Evolutionary conservation across 2,797 vertebrate genomes (phyloP).

Genomic region (Scyliorhinus canicula): DNA sequence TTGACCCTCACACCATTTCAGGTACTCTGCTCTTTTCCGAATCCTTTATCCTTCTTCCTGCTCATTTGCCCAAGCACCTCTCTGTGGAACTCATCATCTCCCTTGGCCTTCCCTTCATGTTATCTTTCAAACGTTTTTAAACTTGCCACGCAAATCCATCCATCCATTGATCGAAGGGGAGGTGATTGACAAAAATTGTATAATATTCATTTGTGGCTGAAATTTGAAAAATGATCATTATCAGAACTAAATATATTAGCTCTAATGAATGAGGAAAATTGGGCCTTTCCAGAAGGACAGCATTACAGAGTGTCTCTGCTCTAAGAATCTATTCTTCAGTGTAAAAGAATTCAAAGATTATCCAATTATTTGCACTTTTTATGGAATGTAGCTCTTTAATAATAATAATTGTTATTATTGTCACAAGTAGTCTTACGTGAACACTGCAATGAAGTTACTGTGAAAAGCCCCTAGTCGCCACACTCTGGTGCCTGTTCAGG

Average conservation of each 20-base stretch:
- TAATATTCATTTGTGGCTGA: neutral
- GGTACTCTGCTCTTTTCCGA: neutral
- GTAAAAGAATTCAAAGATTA: neutral
- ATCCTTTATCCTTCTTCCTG: neutral
- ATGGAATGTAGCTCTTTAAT: neutral
- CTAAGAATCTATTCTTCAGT: neutral
- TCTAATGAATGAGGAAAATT: neutral
- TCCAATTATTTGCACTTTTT: neutral
- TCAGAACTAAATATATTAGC: neutral
- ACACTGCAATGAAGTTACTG: too few relatives aligned
- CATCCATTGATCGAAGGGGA: neutral
- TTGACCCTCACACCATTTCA: neutral
- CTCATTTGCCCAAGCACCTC: conserved; percentile 21
- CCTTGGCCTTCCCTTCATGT: neutral
- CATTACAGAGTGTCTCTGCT: neutral
- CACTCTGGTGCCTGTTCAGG: too few relatives aligned
- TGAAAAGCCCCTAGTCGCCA: too few relatives aligned
- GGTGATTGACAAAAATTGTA: neutral
- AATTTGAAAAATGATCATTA: neutral
- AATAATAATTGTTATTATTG: too few relatives aligned
- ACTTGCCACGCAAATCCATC: neutral
- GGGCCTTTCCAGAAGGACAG: neutral
- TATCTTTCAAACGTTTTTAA: neutral
- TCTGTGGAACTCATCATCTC: neutral
- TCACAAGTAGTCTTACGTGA: too few relatives aligned